Percentiles rank a stretch among this genome's conserved stretches.
Conservation (phyloP, 2,113 vertebrate genomes). For the Lepus timidus region DNA sequence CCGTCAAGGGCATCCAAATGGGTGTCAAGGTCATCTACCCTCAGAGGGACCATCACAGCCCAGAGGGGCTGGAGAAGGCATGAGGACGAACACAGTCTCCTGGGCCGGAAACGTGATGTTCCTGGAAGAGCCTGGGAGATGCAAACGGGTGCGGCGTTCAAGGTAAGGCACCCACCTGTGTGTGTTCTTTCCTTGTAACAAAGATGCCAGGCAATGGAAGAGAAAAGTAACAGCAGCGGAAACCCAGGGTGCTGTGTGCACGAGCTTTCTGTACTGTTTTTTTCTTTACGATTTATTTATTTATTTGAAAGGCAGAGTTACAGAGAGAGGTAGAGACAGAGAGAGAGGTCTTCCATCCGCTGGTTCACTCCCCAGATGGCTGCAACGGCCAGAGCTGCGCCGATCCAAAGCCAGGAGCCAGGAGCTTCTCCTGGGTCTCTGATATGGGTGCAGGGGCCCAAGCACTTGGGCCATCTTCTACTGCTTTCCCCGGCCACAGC, state of each 20-base stretch:
- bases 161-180: not conserved
- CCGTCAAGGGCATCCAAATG: not conserved
- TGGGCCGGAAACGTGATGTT: not conserved
- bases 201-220: not conserved
- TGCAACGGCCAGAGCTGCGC: no score
- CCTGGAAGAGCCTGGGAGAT: not conserved
- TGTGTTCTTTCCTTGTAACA: not conserved
- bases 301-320: no score
- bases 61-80: not conserved
- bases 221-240: not conserved
- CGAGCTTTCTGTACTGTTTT: not conserved
- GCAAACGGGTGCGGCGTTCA: not conserved
- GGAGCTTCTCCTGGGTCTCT: no score
- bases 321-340: no score
- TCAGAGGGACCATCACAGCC: not conserved
- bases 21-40: not conserved
- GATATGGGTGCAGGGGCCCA: no score
- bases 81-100: not conserved
- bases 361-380: no score
- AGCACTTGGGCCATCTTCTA: no score
- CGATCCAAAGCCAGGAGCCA: no score
- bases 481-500: no score
- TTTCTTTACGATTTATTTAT: not conserved
- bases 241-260: no score
- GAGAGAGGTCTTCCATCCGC: no score